Evolutionary conservation across 2,113 vertebrate species (phyloP).

Genomic region (Dipodomys stephensi): DNA sequence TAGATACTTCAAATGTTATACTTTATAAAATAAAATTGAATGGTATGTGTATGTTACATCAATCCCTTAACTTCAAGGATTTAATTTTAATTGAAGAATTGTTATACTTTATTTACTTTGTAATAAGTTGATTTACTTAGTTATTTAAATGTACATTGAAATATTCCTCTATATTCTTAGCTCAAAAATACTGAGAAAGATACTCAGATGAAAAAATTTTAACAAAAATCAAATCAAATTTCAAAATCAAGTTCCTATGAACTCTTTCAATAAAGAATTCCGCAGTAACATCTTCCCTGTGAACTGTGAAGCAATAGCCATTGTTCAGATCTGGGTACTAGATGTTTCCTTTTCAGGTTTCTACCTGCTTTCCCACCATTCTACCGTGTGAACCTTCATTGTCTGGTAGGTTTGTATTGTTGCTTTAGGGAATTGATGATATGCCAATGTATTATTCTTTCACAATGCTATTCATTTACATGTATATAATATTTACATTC

Average conservation of each 20-base stretch:
- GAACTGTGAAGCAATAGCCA: slow-evolving; percentile 39
- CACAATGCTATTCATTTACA: slow-evolving; percentile 47
- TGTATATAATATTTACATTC: slow-evolving; percentile 11
- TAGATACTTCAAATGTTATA: neutral
- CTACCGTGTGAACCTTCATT: slow-evolving; percentile 46
- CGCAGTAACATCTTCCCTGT: neutral
- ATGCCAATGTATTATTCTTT: slow-evolving; percentile 67
- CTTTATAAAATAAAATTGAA: neutral
- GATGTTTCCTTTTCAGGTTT: slow-evolving; percentile 60
- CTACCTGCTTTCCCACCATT: slow-evolving; percentile 38
- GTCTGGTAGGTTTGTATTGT: slow-evolving; percentile 47
- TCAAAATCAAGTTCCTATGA: no score
- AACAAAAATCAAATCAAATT: neutral
- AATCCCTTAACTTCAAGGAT: neutral
- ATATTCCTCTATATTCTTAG: neutral
- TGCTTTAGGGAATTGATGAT: slow-evolving; percentile 69
- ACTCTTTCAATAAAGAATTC: neutral
- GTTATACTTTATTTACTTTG: neutral
- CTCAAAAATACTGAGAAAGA: neutral
- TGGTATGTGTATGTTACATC: neutral
- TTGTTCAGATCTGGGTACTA: neutral
- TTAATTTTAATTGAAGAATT: neutral
- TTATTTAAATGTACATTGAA: neutral
- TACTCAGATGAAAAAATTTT: neutral
- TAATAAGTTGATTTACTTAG: neutral